Conservation (phyloP, 1,140 invertebrate genomes). For the Drosophila ohnishii region DNA sequence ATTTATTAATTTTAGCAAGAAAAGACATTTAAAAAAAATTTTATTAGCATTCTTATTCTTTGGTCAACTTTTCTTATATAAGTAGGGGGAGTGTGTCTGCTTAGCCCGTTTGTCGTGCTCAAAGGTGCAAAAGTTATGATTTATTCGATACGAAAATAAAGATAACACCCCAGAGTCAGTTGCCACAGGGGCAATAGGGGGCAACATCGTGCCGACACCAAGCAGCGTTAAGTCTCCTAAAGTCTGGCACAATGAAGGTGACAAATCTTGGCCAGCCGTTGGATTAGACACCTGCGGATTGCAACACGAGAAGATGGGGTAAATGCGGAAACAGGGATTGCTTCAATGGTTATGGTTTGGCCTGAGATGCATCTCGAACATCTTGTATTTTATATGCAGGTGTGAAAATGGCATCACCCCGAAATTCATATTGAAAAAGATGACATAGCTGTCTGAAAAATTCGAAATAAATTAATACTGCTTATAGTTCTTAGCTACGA, state of each 20-base stretch:
- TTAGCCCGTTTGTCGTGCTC: constrained; percentile 27
- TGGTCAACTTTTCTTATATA: not conserved
- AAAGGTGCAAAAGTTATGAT: constrained; percentile 52
- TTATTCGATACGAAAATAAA: constrained; percentile 46
- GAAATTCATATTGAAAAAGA: not conserved
- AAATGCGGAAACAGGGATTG: constrained; percentile 35
- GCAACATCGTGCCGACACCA: constrained; percentile 36
- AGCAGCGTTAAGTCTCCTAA: constrained; percentile 19
- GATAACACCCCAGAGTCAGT: constrained; percentile 30
- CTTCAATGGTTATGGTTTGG: constrained; percentile 4
- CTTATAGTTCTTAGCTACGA: not conserved
- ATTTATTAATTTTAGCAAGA: not conserved
- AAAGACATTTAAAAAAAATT: no score
- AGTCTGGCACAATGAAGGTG: constrained; percentile 39
- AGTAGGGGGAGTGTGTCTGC: not conserved
- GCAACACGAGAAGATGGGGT: constrained; percentile 13
- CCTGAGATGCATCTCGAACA: constrained; percentile 30
- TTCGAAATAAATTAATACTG: not conserved
- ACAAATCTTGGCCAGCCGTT: constrained; percentile 48
- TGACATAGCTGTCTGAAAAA: not conserved
- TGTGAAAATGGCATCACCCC: constrained; percentile 8
- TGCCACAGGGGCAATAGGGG: constrained; percentile 19
- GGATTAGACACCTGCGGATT: constrained; percentile 47
- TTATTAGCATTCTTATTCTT: not conserved
- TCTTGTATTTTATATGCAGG: not conserved